Conservation (phyloP, 2,888 invertebrate species). For the Pachymerium ferrugineum region DNA sequence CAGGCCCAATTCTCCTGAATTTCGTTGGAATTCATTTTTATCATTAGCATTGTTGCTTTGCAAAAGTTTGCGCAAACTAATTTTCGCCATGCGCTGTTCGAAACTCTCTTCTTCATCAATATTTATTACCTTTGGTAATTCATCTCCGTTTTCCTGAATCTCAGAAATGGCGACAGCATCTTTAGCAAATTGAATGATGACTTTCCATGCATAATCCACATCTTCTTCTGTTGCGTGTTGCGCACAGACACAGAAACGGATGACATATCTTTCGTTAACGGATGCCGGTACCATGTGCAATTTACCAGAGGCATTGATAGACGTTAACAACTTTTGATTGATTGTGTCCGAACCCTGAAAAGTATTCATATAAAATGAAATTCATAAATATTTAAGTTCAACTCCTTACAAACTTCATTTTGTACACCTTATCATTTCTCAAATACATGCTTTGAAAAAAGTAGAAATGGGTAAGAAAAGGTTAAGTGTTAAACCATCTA, state of each 20-base stretch:
- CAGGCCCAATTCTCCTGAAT: background rate
- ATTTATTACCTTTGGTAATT: constrained; percentile 14
- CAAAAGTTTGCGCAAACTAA: background rate
- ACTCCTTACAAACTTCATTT: background rate
- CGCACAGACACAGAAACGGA: constrained; percentile 88
- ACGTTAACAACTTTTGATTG: constrained; percentile 84
- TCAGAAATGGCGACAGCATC: constrained; percentile 47
- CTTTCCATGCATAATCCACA: constrained; percentile 54
- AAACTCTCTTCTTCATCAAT: background rate
- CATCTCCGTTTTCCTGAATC: constrained; percentile 31
- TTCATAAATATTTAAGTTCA: background rate
- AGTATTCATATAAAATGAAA: background rate
- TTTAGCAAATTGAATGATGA: constrained; percentile 46
- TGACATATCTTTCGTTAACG: constrained; percentile 82
- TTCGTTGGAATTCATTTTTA: background rate
- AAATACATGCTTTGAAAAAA: no score
- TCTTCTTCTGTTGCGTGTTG: constrained; percentile 79
- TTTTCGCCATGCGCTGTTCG: background rate
- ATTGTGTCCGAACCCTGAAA: constrained; percentile 44
- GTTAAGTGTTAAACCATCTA: no score
- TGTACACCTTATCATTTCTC: no score
- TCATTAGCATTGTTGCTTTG: background rate
- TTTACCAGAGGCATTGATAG: constrained; percentile 90
- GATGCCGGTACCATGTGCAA: constrained; percentile 95
- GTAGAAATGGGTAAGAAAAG: no score